Conservation (phyloP, 2,113 vertebrate species). For the Elephantulus edwardii region DNA sequence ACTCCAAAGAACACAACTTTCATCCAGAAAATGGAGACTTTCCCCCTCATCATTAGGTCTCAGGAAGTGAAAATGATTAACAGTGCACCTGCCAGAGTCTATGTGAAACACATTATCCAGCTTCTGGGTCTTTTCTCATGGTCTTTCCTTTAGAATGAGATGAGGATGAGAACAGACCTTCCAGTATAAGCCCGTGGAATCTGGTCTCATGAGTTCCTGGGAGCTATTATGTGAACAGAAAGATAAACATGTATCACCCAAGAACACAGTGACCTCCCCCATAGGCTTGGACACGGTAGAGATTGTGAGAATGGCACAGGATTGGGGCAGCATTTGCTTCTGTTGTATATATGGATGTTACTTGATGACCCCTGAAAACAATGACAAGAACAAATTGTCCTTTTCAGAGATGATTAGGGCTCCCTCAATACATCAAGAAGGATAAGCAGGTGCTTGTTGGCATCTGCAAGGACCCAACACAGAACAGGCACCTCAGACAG, state of each 20-base stretch:
- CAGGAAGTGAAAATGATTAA: not conserved
- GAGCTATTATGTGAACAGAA: not conserved
- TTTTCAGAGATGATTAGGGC: too few relatives aligned
- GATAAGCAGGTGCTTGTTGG: not conserved
- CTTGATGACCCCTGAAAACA: too few relatives aligned
- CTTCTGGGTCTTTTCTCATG: not conserved
- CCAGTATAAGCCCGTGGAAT: not conserved
- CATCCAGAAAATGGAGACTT: too few relatives aligned
- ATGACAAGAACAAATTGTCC: too few relatives aligned
- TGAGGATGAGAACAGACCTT: not conserved
- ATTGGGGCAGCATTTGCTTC: too few relatives aligned
- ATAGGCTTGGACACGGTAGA: too few relatives aligned
- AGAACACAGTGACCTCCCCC: too few relatives aligned
- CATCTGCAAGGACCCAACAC: too few relatives aligned
- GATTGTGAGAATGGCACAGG: too few relatives aligned
- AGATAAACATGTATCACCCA: not conserved
- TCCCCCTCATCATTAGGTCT: too few relatives aligned
- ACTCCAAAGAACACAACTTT: not conserved
- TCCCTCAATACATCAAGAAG: not conserved
- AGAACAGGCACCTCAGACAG: not conserved
- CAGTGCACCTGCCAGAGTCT: not conserved
- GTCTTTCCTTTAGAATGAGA: not conserved
- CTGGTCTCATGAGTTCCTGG: not conserved
- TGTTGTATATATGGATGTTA: too few relatives aligned
- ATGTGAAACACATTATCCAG: not conserved